These are phyloP conservation scores for Scaptomyza montana DNA, from an alignment of 1,140 invertebrate species.

Conservation along the genomic window DNA sequence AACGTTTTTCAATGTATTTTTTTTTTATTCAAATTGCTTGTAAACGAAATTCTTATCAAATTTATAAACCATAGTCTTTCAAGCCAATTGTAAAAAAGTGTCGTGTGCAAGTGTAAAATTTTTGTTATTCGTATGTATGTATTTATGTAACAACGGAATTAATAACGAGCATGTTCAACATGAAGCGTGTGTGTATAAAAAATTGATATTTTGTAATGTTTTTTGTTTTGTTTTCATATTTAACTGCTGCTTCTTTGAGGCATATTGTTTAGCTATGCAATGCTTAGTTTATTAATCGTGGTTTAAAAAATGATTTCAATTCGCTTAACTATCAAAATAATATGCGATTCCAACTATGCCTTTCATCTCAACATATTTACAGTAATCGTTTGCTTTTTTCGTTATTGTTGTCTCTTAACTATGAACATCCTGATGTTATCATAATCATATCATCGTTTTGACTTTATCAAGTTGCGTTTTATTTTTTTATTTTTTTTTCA, in stretches of 20 bases:
- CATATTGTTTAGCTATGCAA: constrained; percentile 22
- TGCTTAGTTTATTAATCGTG: constrained; percentile 33
- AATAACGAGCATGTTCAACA: constrained; percentile 66
- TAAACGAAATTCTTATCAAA: constrained; percentile 67
- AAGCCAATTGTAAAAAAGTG: constrained; percentile 70
- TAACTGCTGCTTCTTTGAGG: constrained; percentile 32
- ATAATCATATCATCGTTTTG: constrained; percentile 45
- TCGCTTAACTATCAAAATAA: constrained; percentile 78
- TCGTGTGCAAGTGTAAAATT: constrained; percentile 53
- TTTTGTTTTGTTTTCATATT: constrained; percentile 33
- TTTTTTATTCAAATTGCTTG: constrained; percentile 67
- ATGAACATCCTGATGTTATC: constrained; percentile 78
- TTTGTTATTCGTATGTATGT: constrained; percentile 48
- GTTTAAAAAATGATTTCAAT: constrained; percentile 72
- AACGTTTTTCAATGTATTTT: constrained; percentile 7
- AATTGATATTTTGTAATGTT: constrained; percentile 56
- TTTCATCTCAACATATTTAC: constrained; percentile 62
- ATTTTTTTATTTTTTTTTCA: constrained; percentile 23
- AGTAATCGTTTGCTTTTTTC: constrained; percentile 26
- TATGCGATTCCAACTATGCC: constrained; percentile 50
- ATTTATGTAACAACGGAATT: constrained; percentile 66
- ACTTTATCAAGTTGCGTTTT: constrained; percentile 2
- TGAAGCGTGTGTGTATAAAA: constrained; percentile 65
- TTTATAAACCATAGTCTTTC: constrained; percentile 62
- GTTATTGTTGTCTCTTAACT: constrained; percentile 65